Evolutionary conservation across 2,888 invertebrate species (phyloP).

Genomic region (Ctena decussata): DNA sequence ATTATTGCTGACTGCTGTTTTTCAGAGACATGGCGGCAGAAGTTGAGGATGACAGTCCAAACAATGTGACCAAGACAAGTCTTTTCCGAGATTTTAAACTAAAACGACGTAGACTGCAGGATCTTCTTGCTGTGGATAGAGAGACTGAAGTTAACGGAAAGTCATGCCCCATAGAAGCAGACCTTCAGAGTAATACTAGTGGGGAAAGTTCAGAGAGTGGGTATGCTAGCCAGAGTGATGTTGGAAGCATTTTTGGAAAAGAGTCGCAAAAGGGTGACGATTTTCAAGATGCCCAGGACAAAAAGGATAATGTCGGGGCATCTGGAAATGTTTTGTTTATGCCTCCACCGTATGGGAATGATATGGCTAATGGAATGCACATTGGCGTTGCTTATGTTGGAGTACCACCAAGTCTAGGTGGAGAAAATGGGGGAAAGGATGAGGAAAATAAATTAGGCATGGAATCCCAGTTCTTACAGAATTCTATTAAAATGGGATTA

Average conservation of each 20-base stretch:
- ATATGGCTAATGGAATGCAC: conserved; percentile 39
- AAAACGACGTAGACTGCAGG: conserved; percentile 99
- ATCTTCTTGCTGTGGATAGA: conserved; percentile 91
- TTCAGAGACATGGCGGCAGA: neutral
- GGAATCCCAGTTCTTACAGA: neutral
- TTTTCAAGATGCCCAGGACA: conserved; percentile 33
- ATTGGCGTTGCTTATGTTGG: conserved; percentile 69
- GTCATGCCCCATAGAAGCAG: conserved; percentile 61
- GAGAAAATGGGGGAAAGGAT: conserved; percentile 21
- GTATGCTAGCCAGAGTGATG: conserved; percentile 58
- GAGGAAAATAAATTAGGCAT: neutral
- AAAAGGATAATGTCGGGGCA: neutral
- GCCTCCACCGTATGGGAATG: conserved; percentile 42
- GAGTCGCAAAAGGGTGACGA: neutral
- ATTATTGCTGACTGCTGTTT: too few relatives aligned
- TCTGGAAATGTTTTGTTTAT: conserved; percentile 43
- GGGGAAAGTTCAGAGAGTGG: conserved; percentile 74
- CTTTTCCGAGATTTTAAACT: conserved; percentile 89
- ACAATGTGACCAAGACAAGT: conserved; percentile 50
- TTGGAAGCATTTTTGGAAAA: neutral
- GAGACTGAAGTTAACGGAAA: conserved; percentile 1
- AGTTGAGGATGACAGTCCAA: neutral
- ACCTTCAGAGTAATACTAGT: conserved; percentile 62
- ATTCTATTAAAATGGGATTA: conserved; percentile 65
- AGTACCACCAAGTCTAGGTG: conserved; percentile 48